Conservation (phyloP, 92 coral and sea anemone genomes). For the Zoanthus solanderi region DNA sequence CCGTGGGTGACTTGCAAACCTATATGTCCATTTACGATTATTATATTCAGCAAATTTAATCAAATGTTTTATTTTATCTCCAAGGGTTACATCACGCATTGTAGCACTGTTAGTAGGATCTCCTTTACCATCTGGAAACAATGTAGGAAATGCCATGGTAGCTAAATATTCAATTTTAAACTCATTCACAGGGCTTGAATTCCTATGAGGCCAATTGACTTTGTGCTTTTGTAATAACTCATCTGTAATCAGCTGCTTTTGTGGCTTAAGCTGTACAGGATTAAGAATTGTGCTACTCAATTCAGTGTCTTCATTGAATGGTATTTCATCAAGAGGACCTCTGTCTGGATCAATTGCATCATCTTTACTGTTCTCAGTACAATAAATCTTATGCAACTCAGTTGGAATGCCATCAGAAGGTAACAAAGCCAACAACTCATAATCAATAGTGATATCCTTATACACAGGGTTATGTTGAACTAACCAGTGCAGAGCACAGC, state of each 20-base stretch:
- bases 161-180: neutral
- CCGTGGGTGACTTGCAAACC: conserved; percentile 71
- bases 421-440: conserved; percentile 18
- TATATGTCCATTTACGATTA: conserved; percentile 59
- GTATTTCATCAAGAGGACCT: conserved; percentile 55
- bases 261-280: conserved; percentile 8
- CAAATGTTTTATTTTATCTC: conserved; percentile 57
- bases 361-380: conserved; percentile 7
- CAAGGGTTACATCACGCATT: conserved; percentile 51
- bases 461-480: conserved; percentile 66
- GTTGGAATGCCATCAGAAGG: conserved; percentile 33
- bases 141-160: neutral
- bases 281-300: conserved; percentile 45
- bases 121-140: conserved; percentile 54
- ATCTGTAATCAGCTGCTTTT: neutral
- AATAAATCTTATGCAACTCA: conserved; percentile 9
- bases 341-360: conserved; percentile 21
- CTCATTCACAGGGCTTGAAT: neutral
- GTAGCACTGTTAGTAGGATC: conserved; percentile 60
- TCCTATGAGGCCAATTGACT: neutral
- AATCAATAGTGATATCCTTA: conserved; percentile 57
- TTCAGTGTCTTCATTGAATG: conserved; percentile 41
- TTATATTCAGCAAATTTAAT: conserved; percentile 60
- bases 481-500: conserved; percentile 72
- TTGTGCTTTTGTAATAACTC: conserved; percentile 1